phyloP scores from a whole-genome alignment of 2,888 invertebrate genomes.

The Pycnomerus fuliginosus region DNA sequence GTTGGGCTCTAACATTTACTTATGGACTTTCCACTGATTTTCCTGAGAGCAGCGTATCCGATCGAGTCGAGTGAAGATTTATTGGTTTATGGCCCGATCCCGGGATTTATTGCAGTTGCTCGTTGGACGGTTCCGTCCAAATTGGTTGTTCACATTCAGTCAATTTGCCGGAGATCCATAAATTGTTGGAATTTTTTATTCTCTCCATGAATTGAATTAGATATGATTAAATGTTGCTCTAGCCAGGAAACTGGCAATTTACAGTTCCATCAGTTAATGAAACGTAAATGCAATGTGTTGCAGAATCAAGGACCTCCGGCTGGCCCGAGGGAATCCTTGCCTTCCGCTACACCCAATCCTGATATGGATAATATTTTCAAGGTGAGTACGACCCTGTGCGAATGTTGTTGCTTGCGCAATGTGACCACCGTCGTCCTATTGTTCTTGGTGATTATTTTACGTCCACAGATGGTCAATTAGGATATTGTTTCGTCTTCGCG shows the following conservation, averaged over 20 bases:
- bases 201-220: too few species aligned
- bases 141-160: constrained; percentile 23
- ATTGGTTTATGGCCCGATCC: constrained; percentile 18
- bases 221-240: too few species aligned
- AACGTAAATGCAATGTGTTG: too few species aligned
- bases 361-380: constrained; percentile 68
- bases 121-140: constrained; percentile 15
- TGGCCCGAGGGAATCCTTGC: constrained; percentile 48
- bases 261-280: too few species aligned
- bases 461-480: too few species aligned
- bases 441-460: too few species aligned
- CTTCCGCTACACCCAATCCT: constrained; percentile 50
- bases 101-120: constrained; percentile 15
- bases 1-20: too few species aligned
- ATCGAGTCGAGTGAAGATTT: constrained; percentile 10
- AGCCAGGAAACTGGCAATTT: too few species aligned
- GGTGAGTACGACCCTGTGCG: constrained; percentile 50
- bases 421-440: too few species aligned
- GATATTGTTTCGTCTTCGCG: too few species aligned
- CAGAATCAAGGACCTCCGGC: constrained; percentile 49
- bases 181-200: too few species aligned
- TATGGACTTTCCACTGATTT: constrained; percentile 2
- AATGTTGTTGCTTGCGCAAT: not conserved
- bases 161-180: constrained; percentile 20
- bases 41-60: constrained; percentile 1